A percentile compares a stretch with the other conserved stretches of the same genome.
Evolutionary conservation across 2,797 vertebrate genomes (phyloP).

Genomic region (Enteromius mattozi): DNA sequence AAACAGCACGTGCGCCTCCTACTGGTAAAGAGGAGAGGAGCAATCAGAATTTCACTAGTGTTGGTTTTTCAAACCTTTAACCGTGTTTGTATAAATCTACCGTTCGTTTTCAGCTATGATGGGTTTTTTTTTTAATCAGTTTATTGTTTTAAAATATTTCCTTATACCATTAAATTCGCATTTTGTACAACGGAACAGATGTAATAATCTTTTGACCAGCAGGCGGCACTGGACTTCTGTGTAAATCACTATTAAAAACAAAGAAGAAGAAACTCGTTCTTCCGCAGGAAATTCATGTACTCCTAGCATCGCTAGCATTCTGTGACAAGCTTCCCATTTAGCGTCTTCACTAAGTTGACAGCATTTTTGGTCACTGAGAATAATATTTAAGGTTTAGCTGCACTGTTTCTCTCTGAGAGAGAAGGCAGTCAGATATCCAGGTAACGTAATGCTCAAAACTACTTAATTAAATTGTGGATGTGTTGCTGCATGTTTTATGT

Average conservation of each 20-base stretch:
- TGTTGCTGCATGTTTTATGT: slow-evolving; percentile 4
- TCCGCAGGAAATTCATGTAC: slow-evolving; percentile 5
- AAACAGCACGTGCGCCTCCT: background rate
- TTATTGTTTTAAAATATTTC: background rate
- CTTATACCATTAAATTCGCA: background rate
- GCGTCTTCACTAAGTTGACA: background rate
- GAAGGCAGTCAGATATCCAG: slow-evolving; percentile 17
- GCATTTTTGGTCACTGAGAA: background rate
- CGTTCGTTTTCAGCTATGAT: background rate
- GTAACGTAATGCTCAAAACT: background rate
- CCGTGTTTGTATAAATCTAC: background rate
- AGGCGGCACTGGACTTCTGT: background rate
- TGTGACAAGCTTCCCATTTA: background rate
- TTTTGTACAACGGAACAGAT: background rate
- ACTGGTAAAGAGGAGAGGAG: background rate
- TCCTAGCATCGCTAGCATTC: background rate
- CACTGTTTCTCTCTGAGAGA: slow-evolving; percentile 24
- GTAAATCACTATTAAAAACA: background rate
- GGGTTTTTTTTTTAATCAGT: background rate
- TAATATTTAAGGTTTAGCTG: background rate
- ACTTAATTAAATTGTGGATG: background rate
- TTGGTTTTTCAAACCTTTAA: background rate
- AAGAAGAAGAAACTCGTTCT: slow-evolving; percentile 25
- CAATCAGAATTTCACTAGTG: too few species aligned
- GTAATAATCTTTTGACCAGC: background rate